Evolutionary conservation across 2,113 vertebrate genomes (phyloP).

Genomic region (Cheirogaleus medius): DNA sequence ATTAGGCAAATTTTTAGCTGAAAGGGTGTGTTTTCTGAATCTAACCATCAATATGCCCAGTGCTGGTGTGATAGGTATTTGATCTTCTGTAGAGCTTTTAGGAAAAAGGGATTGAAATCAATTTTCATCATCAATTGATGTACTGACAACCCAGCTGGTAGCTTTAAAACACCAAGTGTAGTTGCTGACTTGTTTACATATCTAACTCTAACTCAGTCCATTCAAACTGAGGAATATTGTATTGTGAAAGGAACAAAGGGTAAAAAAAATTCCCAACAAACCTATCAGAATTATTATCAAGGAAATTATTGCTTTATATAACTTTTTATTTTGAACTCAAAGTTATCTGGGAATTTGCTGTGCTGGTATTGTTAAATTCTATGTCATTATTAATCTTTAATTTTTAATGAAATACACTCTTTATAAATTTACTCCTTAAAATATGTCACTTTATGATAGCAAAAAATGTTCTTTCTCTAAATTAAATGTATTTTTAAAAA

Average conservation of each 20-base stretch:
- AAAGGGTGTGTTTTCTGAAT: constrained; percentile 30
- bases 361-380: neutral
- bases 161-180: neutral
- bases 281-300: neutral
- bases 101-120: neutral
- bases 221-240: neutral
- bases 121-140: neutral
- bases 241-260: neutral
- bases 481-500: neutral
- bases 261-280: neutral
- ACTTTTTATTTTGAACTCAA: neutral
- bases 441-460: neutral
- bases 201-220: neutral
- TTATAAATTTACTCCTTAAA: neutral
- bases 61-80: neutral
- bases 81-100: neutral
- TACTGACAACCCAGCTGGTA: neutral
- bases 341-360: neutral
- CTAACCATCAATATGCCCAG: neutral
- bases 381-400: neutral
- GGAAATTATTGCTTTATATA: neutral
- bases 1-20: neutral
- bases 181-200: neutral
- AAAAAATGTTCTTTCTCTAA: neutral
- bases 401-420: neutral